These are phyloP conservation scores for Eptatretus atami DNA, from an alignment of 2,797 vertebrate genomes.

Conservation along the genomic window DNA sequence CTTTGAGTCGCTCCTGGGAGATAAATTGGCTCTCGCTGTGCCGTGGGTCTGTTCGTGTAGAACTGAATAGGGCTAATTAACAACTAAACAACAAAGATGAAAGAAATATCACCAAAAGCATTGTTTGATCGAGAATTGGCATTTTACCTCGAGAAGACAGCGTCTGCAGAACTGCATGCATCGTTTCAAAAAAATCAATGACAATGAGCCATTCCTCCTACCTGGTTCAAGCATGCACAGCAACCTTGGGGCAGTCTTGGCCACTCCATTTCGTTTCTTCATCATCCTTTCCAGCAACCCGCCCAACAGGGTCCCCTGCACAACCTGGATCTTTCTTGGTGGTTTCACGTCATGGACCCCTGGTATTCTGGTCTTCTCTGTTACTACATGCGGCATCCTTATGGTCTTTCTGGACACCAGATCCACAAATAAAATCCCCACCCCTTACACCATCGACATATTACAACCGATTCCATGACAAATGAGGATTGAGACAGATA, in stretches of 20 bases:
- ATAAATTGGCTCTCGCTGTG: too few relatives aligned
- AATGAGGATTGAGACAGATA: neutral
- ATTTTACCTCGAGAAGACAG: too few relatives aligned
- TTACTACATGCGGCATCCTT: neutral
- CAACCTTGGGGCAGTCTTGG: slow-evolving; percentile 57
- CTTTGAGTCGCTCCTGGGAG: too few relatives aligned
- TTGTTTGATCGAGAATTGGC: too few relatives aligned
- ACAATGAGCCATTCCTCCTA: slow-evolving; percentile 14
- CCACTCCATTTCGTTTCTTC: slow-evolving; percentile 67
- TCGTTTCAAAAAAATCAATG: neutral
- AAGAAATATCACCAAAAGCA: too few relatives aligned
- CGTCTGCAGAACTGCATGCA: too few relatives aligned
- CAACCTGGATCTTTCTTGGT: neutral
- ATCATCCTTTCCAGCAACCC: slow-evolving; percentile 21
- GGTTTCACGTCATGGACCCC: too few relatives aligned
- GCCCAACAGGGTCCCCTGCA: neutral
- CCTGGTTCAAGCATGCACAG: slow-evolving; percentile 92
- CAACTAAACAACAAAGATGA: too few relatives aligned
- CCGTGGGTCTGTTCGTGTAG: too few relatives aligned
- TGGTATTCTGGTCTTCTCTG: too few relatives aligned
- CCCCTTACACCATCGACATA: neutral
- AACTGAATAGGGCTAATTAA: too few relatives aligned
- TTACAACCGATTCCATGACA: neutral
- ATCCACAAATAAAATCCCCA: neutral
- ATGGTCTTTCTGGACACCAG: neutral